These are phyloP conservation scores for Dicyrtomina minuta DNA, from an alignment of 2,888 invertebrate species.

Conservation along the genomic window DNA sequence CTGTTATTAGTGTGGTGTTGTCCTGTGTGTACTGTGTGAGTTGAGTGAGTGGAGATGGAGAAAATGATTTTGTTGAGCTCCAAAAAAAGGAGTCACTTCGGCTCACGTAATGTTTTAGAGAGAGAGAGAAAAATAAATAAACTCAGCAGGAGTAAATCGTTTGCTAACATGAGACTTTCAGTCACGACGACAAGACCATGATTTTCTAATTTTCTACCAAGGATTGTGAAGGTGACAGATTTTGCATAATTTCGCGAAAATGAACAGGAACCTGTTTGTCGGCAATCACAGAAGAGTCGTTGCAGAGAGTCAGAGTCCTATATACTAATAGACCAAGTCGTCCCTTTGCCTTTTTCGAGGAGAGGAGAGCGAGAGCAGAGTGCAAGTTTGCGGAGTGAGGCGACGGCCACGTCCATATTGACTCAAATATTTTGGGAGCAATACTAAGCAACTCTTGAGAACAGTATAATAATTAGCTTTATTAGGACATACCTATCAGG, in stretches of 20 bases:
- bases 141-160: slow-evolving; percentile 19
- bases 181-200: neutral
- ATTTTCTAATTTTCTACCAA: slow-evolving; percentile 15
- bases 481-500: too few species aligned
- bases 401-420: neutral
- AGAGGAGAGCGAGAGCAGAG: too few species aligned
- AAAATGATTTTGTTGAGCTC: neutral
- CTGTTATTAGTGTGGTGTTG: too few species aligned
- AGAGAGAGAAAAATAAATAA: slow-evolving; percentile 27
- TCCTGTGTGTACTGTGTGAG: too few species aligned
- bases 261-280: slow-evolving; percentile 26
- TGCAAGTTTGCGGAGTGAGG: neutral
- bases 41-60: too few species aligned
- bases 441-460: neutral
- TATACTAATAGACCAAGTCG: too few species aligned
- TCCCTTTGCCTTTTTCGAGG: too few species aligned
- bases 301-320: neutral
- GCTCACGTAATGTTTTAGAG: neutral
- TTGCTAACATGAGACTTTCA: slow-evolving; percentile 21
- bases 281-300: too few species aligned
- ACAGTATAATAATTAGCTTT: neutral
- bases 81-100: neutral
- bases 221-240: slow-evolving; percentile 39
- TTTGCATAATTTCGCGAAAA: slow-evolving; percentile 37
- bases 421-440: neutral